These are phyloP conservation scores for Ophion costatus DNA, from an alignment of 2,888 invertebrate genomes.

Conservation along the genomic window DNA sequence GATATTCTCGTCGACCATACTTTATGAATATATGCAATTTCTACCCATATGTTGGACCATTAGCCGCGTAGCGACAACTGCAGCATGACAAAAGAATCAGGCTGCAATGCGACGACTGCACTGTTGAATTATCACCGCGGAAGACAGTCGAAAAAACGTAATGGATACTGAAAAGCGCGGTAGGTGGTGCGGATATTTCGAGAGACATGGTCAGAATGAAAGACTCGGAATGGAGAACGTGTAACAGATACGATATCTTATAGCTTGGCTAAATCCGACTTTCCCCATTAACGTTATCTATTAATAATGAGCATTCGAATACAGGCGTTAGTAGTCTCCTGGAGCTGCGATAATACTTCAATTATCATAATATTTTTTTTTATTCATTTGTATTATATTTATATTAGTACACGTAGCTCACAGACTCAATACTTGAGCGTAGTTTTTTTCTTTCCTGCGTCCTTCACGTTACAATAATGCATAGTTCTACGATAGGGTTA, in stretches of 20 bases:
- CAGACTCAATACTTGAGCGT: constrained; percentile 44
- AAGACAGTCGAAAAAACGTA: too few species aligned
- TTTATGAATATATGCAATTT: too few species aligned
- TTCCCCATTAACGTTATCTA: constrained; percentile 33
- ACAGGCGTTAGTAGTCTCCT: constrained; percentile 32
- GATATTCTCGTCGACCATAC: too few species aligned
- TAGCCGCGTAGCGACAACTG: too few species aligned
- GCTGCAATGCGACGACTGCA: too few species aligned
- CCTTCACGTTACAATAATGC: neutral
- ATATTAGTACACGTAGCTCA: constrained; percentile 60
- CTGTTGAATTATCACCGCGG: too few species aligned
- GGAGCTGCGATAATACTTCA: neutral
- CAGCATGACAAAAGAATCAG: too few species aligned
- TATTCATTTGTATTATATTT: constrained; percentile 62
- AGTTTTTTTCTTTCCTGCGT: neutral
- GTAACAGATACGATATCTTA: constrained; percentile 20
- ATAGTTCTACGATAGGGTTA: constrained; percentile 24
- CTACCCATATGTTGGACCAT: too few species aligned
- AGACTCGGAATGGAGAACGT: constrained; percentile 46
- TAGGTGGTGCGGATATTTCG: neutral
- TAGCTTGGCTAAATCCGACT: constrained; percentile 42
- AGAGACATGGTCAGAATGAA: neutral
- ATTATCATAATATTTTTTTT: neutral
- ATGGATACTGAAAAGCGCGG: too few species aligned
- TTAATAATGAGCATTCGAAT: constrained; percentile 51